Base-by-base conservation (phyloP, 2,797 vertebrate species). In the Enteromius thamalakanensis region DNA sequence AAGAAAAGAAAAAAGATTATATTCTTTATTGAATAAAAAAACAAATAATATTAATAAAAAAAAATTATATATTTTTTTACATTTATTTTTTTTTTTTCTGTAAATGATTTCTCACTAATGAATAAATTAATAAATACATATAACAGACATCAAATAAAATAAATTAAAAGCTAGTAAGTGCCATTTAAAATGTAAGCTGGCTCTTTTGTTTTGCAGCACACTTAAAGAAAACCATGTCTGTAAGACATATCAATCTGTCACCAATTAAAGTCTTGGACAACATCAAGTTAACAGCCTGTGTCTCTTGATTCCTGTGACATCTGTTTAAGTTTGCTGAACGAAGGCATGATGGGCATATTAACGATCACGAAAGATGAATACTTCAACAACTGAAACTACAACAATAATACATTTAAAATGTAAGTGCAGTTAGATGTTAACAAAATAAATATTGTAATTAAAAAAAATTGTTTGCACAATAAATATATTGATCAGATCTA, bases 201-300 rank as follows among this genome's bases (percentile, higher is more conserved):
- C 32, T 55, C n/a, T 69, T 58, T 42, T 58, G 49, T 60, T 81
- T 68, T 58, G 34, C 40, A 70, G 19, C 17, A 71, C 15, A 14
- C 26, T 55, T 29, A 62, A 26, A 29, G 4, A 29, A 29, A 29
- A 64, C 75, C 71, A 45, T 40, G 32, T 15, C 12, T 64, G 64
- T 67, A 62, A 81, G 70, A 62, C 26, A 40, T 64, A 81, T 80
- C 19, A 80, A 85, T 82, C 84, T 68, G 37, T 86, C 79, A 67
- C n/a, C 58, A 64, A 78, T 53, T 67, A 74, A 82, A 67, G 32
- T 71, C 29, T 1, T 17, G 15, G 65, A 77, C 8, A 51, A 75
- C 51, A 62, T 53, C 68, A 65, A 76, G 58, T 76, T 55, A 80
- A 68, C 71, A 34, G 37, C 84, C 78, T 72, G 69, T 23, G 49